Base-by-base conservation (phyloP, 2,113 vertebrate species). In the Odocoileus virginianus region DNA sequence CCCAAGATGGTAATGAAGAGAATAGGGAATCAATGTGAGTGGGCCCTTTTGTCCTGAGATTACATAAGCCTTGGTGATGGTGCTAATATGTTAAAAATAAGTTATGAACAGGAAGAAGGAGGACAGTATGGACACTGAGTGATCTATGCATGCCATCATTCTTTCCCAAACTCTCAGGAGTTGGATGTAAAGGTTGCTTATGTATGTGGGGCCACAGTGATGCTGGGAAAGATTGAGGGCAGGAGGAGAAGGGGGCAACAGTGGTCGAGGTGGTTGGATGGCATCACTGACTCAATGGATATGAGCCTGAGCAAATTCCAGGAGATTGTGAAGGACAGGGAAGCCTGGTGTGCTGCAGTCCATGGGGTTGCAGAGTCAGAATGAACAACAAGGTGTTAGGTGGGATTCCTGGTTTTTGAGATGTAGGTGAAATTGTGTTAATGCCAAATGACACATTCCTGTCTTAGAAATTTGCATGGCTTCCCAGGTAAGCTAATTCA, bases 391-490 rank as follows among this genome's bases (percentile, higher is more conserved):
- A 12, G n/a, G 21, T 25, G 2, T 67, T 88, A 47, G 58, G 21
- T 60, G 87, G 57, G 14, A 50, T 83, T 78, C 43, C 11, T 30
- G 30, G 30, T 81, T 45, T 28, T 60, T 87, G 76, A 47, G n/a
- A 93, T 60, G 76, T 83, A 87, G 93, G n/a, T 55, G 30, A 82
- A 90, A 84, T 30, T 64, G 45, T 52, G 25, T 87, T 58, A 52
- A 7, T 3, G 8, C 15, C 33, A 54, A 67, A 30, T 78, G 30
- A 1, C 23, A 45, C 7, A 28, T 78, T 58, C 25, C 25, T 55
- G 50, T 43, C 43, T 60, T 89, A 6, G 4, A 23, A 40, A 79
- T 57, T 89, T 61, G 52, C 61, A 28, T 74, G 71, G 60, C 30
- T 78, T 36, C 14, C 13, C 14, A 28, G 15, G 30, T 17, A 25